A percentile compares a stretch with the other conserved stretches of the same genome.
Conservation (phyloP, 2,888 invertebrate genomes). For the Yponomeuta sedellus region DNA sequence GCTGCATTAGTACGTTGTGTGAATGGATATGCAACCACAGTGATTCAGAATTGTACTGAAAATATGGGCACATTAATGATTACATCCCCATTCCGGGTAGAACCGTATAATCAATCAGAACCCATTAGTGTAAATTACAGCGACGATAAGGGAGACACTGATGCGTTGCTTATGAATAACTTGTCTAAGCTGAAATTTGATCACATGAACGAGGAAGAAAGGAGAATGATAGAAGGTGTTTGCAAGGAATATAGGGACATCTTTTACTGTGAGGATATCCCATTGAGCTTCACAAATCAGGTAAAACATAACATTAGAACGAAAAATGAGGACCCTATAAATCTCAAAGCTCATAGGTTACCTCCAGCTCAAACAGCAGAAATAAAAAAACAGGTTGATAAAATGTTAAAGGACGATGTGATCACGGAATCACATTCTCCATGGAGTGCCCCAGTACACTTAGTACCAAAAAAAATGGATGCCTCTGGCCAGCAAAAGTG, state of each 20-base stretch:
- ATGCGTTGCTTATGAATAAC: not conserved
- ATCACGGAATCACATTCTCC: conserved; percentile 24
- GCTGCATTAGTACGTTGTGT: not conserved
- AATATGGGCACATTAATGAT: not conserved
- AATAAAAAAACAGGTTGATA: conserved; percentile 24
- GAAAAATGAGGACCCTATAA: conserved; percentile 25
- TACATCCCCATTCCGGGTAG: not conserved
- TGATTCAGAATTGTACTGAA: not conserved
- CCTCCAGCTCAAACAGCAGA: conserved; percentile 20
- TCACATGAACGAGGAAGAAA: not conserved
- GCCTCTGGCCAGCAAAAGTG: conserved; percentile 23
- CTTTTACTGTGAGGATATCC: conserved; percentile 15
- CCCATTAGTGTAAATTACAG: not conserved
- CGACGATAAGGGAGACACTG: not conserved
- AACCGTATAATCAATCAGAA: not conserved
- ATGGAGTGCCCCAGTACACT: conserved; percentile 28
- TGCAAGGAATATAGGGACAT: conserved; percentile 24
- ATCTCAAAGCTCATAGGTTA: conserved; percentile 23
- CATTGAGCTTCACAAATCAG: not conserved
- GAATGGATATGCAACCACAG: not conserved
- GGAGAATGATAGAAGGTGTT: conserved; percentile 17
- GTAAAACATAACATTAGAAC: conserved; percentile 14
- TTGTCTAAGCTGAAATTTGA: not conserved
- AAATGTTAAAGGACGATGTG: conserved; percentile 23
- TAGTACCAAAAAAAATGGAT: conserved; percentile 22